Conservation (phyloP, 2,888 invertebrate species). For the Sesia bembeciformis region DNA sequence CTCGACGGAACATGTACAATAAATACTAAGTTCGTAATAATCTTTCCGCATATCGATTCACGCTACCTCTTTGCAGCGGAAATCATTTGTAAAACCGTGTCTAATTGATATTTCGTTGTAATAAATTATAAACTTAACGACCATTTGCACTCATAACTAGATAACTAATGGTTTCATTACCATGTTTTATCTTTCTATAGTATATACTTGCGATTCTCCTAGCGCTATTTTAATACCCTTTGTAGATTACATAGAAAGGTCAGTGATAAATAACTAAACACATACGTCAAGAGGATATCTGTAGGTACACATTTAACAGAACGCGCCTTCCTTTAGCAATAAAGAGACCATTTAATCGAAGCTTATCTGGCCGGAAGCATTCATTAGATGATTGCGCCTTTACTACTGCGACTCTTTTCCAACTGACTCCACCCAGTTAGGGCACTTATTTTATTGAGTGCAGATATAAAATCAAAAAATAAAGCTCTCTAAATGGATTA, state of each 20-base stretch:
- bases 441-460: constrained; percentile 2
- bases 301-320: constrained; percentile 64
- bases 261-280: constrained; percentile 6
- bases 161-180: too few relatives aligned
- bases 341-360: constrained; percentile 73
- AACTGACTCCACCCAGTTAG: constrained; percentile 33
- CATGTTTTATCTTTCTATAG: too few relatives aligned
- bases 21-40: not conserved
- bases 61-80: too few relatives aligned
- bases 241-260: not conserved
- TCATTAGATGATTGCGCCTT: constrained; percentile 75
- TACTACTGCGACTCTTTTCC: constrained; percentile 59
- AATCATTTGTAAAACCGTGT: too few relatives aligned
- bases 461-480: not conserved
- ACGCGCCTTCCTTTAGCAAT: constrained; percentile 69
- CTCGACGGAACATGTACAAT: constrained; percentile 12
- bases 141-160: too few relatives aligned
- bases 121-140: too few relatives aligned
- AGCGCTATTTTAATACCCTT: too few relatives aligned
- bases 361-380: constrained; percentile 73
- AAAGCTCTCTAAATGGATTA: too few relatives aligned
- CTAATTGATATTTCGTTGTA: too few relatives aligned
- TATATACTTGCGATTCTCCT: too few relatives aligned
- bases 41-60: too few relatives aligned
- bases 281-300: constrained; percentile 46